Evolutionary conservation across 1,140 invertebrate species (phyloP).

Genomic region (Ips nitidus): DNA sequence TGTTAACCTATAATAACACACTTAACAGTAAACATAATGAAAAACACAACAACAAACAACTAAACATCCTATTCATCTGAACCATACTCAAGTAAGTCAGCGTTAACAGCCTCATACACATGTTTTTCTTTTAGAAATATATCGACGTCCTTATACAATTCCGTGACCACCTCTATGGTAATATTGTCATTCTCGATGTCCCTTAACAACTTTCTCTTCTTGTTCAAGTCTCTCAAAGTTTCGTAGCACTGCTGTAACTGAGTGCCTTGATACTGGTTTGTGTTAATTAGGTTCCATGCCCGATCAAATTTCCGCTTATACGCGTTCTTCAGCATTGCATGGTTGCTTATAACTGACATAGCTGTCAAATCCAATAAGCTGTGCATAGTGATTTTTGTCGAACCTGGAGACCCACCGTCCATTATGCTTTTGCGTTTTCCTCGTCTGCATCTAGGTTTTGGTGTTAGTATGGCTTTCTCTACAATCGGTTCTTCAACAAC

Average conservation of each 20-base stretch:
- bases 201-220: conserved; percentile 43
- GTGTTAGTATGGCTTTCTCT: conserved; percentile 8
- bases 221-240: conserved; percentile 45
- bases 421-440: background rate
- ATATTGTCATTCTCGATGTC: conserved; percentile 44
- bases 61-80: background rate
- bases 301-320: conserved; percentile 40
- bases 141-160: conserved; percentile 42
- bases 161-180: conserved; percentile 37
- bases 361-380: conserved; percentile 43
- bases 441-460: conserved; percentile 17
- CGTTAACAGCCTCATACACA: conserved; percentile 34
- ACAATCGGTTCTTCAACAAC: background rate
- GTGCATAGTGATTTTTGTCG: too few species aligned
- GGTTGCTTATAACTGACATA: conserved; percentile 38
- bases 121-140: conserved; percentile 42
- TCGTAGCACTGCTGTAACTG: conserved; percentile 38
- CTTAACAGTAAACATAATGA: too few species aligned
- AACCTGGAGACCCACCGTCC: conserved; percentile 2
- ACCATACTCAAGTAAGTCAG: conserved; percentile 36
- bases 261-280: conserved; percentile 27
- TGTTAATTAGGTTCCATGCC: conserved; percentile 43
- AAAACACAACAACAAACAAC: too few species aligned
- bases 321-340: conserved; percentile 31
- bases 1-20: too few species aligned